Evolutionary conservation across 2,888 invertebrate genomes (phyloP).

Genomic region (Cetonia aurata): DNA sequence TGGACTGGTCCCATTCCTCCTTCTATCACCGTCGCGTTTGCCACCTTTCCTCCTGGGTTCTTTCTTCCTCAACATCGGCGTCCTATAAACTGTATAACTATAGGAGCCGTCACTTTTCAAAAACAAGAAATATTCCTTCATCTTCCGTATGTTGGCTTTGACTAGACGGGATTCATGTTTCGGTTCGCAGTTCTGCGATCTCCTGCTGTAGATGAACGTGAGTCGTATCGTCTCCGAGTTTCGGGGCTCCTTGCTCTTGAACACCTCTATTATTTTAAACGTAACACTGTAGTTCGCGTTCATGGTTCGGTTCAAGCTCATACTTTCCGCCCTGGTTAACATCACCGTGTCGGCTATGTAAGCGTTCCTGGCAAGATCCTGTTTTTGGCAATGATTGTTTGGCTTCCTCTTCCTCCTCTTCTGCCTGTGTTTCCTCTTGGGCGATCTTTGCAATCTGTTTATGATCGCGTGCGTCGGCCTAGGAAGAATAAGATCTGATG

Average conservation of each 20-base stretch:
- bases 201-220: slow-evolving; percentile 68
- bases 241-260: slow-evolving; percentile 69
- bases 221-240: slow-evolving; percentile 68
- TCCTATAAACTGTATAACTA: slow-evolving; percentile 71
- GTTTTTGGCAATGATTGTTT: slow-evolving; percentile 71
- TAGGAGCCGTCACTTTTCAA: slow-evolving; percentile 71
- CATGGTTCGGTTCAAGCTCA: slow-evolving; percentile 69
- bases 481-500: slow-evolving; percentile 49
- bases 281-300: slow-evolving; percentile 75
- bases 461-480: slow-evolving; percentile 46
- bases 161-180: slow-evolving; percentile 64
- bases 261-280: slow-evolving; percentile 74
- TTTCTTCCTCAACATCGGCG: slow-evolving; percentile 66
- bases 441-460: slow-evolving; percentile 54
- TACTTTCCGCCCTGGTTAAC: slow-evolving; percentile 75
- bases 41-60: slow-evolving; percentile 56
- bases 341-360: slow-evolving; percentile 76
- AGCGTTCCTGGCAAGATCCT: slow-evolving; percentile 75
- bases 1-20: slow-evolving; percentile 45
- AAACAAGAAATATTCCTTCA: slow-evolving; percentile 73
- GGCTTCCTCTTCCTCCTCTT: slow-evolving; percentile 33
- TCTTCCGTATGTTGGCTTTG: slow-evolving; percentile 70
- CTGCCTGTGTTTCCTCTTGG: slow-evolving; percentile 47
- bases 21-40: slow-evolving; percentile 54
- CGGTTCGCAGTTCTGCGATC: slow-evolving; percentile 59